Conservation (phyloP, 2,888 invertebrate species). For the Machimus atricapillus region DNA sequence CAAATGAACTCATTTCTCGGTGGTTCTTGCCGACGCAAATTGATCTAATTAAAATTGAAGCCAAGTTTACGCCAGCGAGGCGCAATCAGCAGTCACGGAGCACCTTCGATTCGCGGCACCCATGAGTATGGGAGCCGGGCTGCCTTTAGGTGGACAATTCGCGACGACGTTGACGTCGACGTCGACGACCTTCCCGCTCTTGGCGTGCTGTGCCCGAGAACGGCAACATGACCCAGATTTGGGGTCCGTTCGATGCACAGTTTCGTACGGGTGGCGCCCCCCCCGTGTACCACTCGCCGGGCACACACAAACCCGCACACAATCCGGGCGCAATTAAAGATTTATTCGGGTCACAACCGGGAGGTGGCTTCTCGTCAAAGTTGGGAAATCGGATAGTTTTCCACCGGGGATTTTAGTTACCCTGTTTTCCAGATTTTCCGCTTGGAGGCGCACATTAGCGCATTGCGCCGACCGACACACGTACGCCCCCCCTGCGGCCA, state of each 20-base stretch:
- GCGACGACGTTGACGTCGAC: not conserved
- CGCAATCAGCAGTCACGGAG: not conserved
- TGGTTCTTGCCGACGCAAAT: not conserved
- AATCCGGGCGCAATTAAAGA: not conserved
- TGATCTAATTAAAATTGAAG: slow-evolving; percentile 12
- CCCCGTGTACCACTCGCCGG: not conserved
- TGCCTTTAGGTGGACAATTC: not conserved
- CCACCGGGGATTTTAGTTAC: not conserved
- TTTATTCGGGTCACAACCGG: not conserved
- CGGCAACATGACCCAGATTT: not conserved
- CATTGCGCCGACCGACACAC: not conserved
- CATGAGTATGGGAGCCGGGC: not conserved
- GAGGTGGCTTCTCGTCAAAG: not conserved
- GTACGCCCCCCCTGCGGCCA: not conserved
- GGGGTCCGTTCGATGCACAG: not conserved
- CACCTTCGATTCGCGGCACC: not conserved
- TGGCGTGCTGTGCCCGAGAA: not conserved
- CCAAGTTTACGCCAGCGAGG: not conserved
- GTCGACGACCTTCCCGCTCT: slow-evolving; percentile 3
- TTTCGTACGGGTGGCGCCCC: not conserved
- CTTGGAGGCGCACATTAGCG: not conserved
- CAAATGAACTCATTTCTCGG: not conserved
- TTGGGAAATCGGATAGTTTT: not conserved
- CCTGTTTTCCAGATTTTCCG: not conserved
- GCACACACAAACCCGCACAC: not conserved